Conservation (phyloP, 30 jellyfish, hydroid and myxozoan species). For the Pseudorhiza aurosa region DNA sequence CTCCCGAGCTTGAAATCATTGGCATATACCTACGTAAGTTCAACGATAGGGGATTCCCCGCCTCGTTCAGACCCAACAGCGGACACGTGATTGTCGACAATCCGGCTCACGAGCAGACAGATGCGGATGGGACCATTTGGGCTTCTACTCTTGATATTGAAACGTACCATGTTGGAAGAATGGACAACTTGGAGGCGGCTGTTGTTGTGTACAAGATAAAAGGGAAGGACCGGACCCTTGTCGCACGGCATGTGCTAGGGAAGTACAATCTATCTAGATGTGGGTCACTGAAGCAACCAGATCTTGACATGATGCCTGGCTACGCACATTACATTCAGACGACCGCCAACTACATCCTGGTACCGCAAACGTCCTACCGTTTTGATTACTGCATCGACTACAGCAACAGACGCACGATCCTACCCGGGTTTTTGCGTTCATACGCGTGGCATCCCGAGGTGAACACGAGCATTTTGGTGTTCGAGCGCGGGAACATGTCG, state of each 20-base stretch:
- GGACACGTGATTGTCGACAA: conserved; percentile 1
- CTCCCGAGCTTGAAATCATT: conserved; percentile 48
- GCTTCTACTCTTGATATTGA: conserved; percentile 48
- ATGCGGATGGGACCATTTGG: conserved; percentile 72
- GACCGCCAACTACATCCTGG: conserved; percentile 40
- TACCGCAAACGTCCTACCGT: conserved; percentile 66
- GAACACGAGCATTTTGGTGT: conserved; percentile 54
- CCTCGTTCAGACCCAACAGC: background rate
- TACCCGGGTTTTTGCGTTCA: conserved; percentile 36
- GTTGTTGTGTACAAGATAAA: conserved; percentile 42
- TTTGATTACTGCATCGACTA: conserved; percentile 44
- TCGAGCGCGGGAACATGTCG: conserved; percentile 42
- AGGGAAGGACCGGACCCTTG: conserved; percentile 47
- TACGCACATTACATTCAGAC: conserved; percentile 53
- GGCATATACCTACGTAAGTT: conserved; percentile 21
- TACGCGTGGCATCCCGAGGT: conserved; percentile 66
- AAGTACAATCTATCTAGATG: conserved; percentile 49
- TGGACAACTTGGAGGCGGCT: conserved; percentile 47
- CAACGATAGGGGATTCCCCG: conserved; percentile 18
- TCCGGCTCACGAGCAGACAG: conserved; percentile 71
- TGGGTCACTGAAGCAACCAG: conserved; percentile 28
- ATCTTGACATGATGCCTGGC: conserved; percentile 63
- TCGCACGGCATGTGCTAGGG: conserved; percentile 54
- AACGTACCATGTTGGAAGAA: background rate
- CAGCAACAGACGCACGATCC: background rate